Percentiles rank a stretch among this genome's conserved stretches.
These are phyloP conservation scores for Chloromyia formosa DNA, from an alignment of 2,888 invertebrate genomes.

Conservation along the genomic window DNA sequence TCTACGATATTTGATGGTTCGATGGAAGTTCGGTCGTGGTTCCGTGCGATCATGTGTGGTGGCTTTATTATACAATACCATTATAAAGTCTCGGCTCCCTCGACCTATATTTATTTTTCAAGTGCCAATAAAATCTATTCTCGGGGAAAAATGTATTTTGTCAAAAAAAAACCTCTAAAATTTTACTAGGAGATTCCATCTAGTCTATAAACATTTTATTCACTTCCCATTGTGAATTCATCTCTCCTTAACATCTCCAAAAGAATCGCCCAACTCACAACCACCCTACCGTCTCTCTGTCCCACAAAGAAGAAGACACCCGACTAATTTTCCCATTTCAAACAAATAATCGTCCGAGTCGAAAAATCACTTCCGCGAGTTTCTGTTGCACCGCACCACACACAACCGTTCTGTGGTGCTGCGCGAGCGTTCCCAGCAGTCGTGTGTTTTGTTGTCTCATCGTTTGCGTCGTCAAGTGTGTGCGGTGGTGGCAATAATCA, in stretches of 20 bases:
- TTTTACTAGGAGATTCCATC: no score
- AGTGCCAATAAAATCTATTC: no score
- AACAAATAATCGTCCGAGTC: conserved; percentile 32
- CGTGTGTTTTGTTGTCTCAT: conserved; percentile 25
- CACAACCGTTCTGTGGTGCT: not conserved
- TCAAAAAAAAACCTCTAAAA: no score
- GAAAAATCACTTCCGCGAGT: conserved; percentile 18
- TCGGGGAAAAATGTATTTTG: no score
- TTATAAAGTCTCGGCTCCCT: no score
- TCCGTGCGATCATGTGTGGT: no score
- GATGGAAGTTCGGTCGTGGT: no score
- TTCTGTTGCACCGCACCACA: not conserved
- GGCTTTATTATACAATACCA: no score
- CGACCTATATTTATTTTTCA: no score
- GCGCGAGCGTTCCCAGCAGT: not conserved
- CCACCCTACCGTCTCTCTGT: not conserved
- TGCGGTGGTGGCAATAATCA: not conserved
- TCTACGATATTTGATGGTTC: no score
- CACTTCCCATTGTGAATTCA: not conserved
- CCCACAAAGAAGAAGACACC: conserved; percentile 31
- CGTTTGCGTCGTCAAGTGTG: conserved; percentile 34
- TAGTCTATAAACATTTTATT: no score
- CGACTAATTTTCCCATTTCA: conserved; percentile 10
- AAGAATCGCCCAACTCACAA: not conserved
- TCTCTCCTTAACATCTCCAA: not conserved